Evolutionary conservation across 1,140 invertebrate genomes (phyloP), one percentile per base, ranked within the genome.

Genomic region (Ctenoplectra terminalis): DNA sequence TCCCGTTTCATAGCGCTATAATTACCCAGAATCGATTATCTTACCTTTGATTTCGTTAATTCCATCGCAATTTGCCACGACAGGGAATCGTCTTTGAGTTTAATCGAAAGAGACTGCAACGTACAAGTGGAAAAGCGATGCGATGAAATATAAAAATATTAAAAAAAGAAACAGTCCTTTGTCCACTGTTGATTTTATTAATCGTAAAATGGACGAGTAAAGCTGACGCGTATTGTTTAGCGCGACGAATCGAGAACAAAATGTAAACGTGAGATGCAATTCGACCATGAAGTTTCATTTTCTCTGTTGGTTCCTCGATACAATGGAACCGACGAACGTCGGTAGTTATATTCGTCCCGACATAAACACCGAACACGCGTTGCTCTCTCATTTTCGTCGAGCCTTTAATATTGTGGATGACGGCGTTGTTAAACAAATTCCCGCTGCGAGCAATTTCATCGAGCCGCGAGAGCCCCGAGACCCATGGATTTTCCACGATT

Each of bases 391-490:
- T 74, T 74, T 63, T 48, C 72, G 40, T 29, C 56, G 34, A 17
- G 17, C 34, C 63, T 76, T 76, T 66, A 56, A 76, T 43, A 52
- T 50, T 52, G 50, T 34, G 23, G 13, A 6, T 43, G 73, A 5
- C 26, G 46, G 9, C 23, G 26, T 54, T 43, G 63, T 67, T 77
- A 67, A 77, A 58, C 50, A 77, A 77, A 77, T 66, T 76, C 63
- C 61, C 20, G 26, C 61, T 64, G 34, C 48, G 61, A 76, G 46
- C 74, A 67, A 67, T 69, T 69, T 56, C 52, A 58, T 34, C 50
- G 43, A n/a, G 11, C n/a, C 31, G 9, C 23, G 26, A 31, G 8
- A 4, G 2, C 20, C 52, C 1, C 7, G 8, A 7, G 15, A n/a
- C 2, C 20, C n/a, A 15, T 6, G 5, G 23, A 34, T 70, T 40